phyloP scores from a whole-genome alignment of 2,797 vertebrate genomes.

The Chlorospingus flavigularis region DNA sequence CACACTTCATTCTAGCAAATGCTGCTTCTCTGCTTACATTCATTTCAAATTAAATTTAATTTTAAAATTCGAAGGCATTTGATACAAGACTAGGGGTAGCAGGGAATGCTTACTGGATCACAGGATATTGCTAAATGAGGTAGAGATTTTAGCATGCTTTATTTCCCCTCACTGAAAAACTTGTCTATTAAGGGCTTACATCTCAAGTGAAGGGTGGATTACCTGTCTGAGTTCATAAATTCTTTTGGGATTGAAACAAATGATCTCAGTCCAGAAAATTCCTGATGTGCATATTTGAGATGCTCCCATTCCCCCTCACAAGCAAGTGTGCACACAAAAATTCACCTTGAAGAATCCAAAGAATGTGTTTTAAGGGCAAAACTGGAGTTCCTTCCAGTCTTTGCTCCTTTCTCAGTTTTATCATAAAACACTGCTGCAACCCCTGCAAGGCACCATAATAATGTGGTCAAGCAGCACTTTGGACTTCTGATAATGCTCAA shows the following conservation, averaged over 20 bases:
- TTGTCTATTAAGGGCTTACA: neutral
- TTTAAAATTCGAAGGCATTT: neutral
- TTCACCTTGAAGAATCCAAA: neutral
- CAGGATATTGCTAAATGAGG: neutral
- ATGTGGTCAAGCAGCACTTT: neutral
- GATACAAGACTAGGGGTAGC: neutral
- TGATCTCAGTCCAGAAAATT: neutral
- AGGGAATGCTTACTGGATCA: neutral
- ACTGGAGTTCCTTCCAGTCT: neutral
- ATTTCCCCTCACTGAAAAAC: neutral
- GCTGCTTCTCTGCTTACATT: neutral
- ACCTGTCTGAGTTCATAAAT: neutral
- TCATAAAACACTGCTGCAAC: neutral
- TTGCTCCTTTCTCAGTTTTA: neutral
- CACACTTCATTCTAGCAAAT: neutral
- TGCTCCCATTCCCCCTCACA: neutral
- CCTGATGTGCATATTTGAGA: neutral
- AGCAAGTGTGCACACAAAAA: rapidly evolving
- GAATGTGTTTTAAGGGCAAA: neutral
- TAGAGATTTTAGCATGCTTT: neutral
- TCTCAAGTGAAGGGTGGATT: neutral
- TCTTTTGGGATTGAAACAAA: neutral
- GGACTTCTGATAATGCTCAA: neutral
- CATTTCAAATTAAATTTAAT: no score
- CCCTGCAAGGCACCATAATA: neutral